phyloP scores from a whole-genome alignment of 2,888 invertebrate species.

The Arctia plantaginis region DNA sequence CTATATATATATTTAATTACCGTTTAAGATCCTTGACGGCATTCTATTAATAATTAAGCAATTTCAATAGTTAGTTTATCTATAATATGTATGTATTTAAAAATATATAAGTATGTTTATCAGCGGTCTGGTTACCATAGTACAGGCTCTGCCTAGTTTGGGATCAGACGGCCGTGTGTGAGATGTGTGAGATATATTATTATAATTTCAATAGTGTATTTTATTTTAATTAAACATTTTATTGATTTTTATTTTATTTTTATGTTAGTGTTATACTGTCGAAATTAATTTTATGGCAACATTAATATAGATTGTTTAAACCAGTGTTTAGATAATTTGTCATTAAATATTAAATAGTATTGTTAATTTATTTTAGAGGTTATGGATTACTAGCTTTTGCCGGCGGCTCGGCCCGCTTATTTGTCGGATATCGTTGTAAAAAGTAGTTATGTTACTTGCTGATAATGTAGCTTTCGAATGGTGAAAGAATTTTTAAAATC shows the following conservation, averaged over 20 bases:
- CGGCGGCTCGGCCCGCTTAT: too few relatives aligned
- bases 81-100: too few relatives aligned
- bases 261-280: background rate
- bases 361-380: background rate
- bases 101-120: too few relatives aligned
- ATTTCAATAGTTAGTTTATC: too few relatives aligned
- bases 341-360: background rate
- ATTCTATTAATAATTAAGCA: background rate
- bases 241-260: background rate
- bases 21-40: background rate
- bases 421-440: too few relatives aligned
- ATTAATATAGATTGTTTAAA: background rate
- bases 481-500: too few relatives aligned
- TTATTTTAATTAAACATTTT: background rate
- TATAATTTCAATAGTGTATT: background rate
- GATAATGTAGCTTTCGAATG: too few relatives aligned
- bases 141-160: too few relatives aligned
- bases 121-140: too few relatives aligned
- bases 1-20: background rate
- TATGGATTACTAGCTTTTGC: background rate
- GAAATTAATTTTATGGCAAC: background rate
- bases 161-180: too few relatives aligned
- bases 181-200: too few relatives aligned
- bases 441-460: too few relatives aligned
- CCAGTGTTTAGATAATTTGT: background rate